Evolutionary conservation across 2,797 vertebrate species (phyloP), one percentile per base, ranked within the genome.

Genomic region (Anniella stebbinsi): DNA sequence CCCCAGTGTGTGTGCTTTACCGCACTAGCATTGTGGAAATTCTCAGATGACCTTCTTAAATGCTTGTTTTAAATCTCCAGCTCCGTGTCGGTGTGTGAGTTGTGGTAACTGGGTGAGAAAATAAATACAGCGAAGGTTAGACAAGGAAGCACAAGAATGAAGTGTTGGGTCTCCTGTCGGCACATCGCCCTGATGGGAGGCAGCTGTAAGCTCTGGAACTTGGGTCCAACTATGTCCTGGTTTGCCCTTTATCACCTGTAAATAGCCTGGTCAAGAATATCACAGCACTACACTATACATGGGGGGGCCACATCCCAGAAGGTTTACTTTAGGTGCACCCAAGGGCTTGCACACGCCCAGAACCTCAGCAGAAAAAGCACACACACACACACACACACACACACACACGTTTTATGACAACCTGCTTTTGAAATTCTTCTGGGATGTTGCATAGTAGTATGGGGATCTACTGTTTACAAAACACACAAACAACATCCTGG

Each of bases 341-440:
- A 41, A 84, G 67, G 45, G 28, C 45, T 70, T 73, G 69, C 57
- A 33, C 54, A n/a, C 72, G 45, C 17, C 36, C 72, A 33, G 5
- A 66, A 41, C 38, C 45, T 63, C 72, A 87, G 85, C 51, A 86
- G 13, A 21, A 75, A 5, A 72, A 23, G 3, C 41, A 38, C 15
- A 21, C 33, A 72, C 33, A 51, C 41, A 15, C 80, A 33, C 80
- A 54, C 30, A 28, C 63, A 51, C n/a, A 36, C 25, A 86, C 38
- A 63, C 51, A 25, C 67, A 8, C 33, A 69, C 8, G 17, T 41
- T 60, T 76, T 30, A 76, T 76, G 60, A 63, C 86, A 87, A 78
- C 4, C 18, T 45, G 41, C 23, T 66, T 86, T 86, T 86, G 85
- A 73, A 76, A 86, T 86, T 77, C 38, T 33, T 63, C 73, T 45